A percentile compares a stretch with the other conserved stretches of the same genome.
Conservation (phyloP, 2,113 vertebrate species). For the Hippocampus barbouri region DNA sequence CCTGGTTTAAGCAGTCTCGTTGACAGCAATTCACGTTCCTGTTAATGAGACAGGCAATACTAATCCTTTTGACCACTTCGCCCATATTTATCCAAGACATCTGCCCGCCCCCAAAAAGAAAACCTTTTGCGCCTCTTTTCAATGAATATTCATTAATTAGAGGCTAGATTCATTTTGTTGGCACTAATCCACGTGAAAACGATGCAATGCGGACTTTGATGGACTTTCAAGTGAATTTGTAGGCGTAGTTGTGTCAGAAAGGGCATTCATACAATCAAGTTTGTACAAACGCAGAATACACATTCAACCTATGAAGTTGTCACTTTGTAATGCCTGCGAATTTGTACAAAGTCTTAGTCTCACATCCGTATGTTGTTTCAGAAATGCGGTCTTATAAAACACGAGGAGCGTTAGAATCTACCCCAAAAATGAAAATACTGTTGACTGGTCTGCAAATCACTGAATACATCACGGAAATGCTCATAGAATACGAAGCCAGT, state of each 20-base stretch:
- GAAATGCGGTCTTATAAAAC: not conserved
- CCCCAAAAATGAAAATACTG: too few species aligned
- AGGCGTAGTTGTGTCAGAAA: too few species aligned
- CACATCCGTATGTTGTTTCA: not conserved
- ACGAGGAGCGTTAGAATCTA: not conserved
- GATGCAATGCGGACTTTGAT: not conserved
- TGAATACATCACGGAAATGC: too few species aligned
- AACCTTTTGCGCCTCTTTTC: not conserved
- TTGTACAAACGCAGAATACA: too few species aligned
- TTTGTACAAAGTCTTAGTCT: too few species aligned
- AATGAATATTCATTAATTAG: not conserved
- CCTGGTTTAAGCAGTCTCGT: not conserved
- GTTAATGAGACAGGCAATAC: conserved; percentile 1
- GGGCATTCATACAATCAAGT: too few species aligned
- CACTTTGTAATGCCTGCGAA: not conserved
- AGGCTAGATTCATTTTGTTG: not conserved
- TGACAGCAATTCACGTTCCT: not conserved
- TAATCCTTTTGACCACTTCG: not conserved
- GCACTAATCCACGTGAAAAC: not conserved
- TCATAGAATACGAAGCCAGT: too few species aligned
- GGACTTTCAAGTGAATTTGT: not conserved
- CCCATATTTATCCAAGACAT: conserved; percentile 3
- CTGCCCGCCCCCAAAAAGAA: not conserved
- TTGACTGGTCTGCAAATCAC: too few species aligned
- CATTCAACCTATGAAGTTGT: too few species aligned